These are phyloP conservation scores for Cydia amplana DNA, from an alignment of 1,140 invertebrate species.

Conservation along the genomic window DNA sequence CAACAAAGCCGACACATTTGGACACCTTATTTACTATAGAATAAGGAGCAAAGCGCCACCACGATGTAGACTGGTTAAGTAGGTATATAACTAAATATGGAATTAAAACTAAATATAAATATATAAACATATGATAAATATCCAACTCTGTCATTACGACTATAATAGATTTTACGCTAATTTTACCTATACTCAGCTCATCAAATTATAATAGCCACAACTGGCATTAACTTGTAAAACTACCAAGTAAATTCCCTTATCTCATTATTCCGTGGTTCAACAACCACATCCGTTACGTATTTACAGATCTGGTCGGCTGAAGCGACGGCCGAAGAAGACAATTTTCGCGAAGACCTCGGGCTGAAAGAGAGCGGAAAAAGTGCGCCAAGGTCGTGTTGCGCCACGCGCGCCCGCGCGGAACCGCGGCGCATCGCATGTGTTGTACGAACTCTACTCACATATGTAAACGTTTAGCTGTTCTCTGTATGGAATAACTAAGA, in stretches of 20 bases:
- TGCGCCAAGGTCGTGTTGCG: slow-evolving; percentile 73
- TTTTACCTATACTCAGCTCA: too few species aligned
- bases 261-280: neutral
- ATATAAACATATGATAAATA: too few species aligned
- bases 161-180: too few species aligned
- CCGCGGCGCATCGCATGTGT: slow-evolving; percentile 35
- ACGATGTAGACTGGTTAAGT: too few species aligned
- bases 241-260: neutral
- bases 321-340: slow-evolving; percentile 47
- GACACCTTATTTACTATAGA: too few species aligned
- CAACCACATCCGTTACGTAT: neutral
- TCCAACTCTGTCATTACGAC: too few species aligned
- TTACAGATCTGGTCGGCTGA: slow-evolving; percentile 50
- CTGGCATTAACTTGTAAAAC: too few species aligned
- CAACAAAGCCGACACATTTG: too few species aligned
- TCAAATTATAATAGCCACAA: neutral
- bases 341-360: slow-evolving; percentile 53
- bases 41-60: too few species aligned
- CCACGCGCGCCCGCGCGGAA: slow-evolving; percentile 69
- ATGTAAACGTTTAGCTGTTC: neutral
- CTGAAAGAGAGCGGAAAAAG: slow-evolving; percentile 78
- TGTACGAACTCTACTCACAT: neutral
- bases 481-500: neutral
- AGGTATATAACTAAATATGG: too few species aligned
- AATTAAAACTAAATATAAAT: too few species aligned